Conservation (phyloP, 2,888 invertebrate species). For the Melieria omissa region DNA sequence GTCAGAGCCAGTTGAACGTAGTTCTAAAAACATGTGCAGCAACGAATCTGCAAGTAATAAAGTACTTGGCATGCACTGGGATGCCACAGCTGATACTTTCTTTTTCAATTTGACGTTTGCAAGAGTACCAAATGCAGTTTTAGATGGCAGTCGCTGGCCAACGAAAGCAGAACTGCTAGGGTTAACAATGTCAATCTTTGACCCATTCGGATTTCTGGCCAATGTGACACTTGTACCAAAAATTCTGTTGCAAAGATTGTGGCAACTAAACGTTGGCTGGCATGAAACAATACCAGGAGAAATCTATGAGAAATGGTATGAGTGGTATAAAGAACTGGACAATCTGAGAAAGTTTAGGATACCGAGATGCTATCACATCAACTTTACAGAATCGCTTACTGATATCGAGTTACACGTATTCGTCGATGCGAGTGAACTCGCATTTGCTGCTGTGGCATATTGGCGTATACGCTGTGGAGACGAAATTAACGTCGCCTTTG, state of each 20-base stretch:
- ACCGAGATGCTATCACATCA: slow-evolving; percentile 18
- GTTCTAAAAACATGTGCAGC: slow-evolving; percentile 19
- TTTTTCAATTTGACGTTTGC: slow-evolving; percentile 34
- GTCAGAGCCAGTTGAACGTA: not conserved
- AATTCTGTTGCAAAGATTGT: slow-evolving; percentile 16
- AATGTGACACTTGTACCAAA: slow-evolving; percentile 18
- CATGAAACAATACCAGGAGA: slow-evolving; percentile 17
- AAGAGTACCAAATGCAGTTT: slow-evolving; percentile 29
- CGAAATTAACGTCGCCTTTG: slow-evolving; percentile 22
- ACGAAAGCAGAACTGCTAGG: slow-evolving; percentile 32
- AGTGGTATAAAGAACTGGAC: slow-evolving; percentile 12
- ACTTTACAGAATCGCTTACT: slow-evolving; percentile 5
- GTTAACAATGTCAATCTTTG: slow-evolving; percentile 31
- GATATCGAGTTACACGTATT: slow-evolving; percentile 28
- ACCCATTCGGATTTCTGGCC: slow-evolving; percentile 28
- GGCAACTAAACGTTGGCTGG: slow-evolving; percentile 15
- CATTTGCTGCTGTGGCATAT: slow-evolving; percentile 35
- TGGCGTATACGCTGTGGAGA: slow-evolving; percentile 22
- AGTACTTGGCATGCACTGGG: slow-evolving; percentile 28
- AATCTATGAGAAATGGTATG: slow-evolving; percentile 15
- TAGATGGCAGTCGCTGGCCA: slow-evolving; percentile 20
- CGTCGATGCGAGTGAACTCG: slow-evolving; percentile 27
- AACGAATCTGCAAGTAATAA: slow-evolving; percentile 24
- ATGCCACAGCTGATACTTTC: slow-evolving; percentile 24
- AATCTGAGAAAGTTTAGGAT: slow-evolving; percentile 16